phyloP scores from a whole-genome alignment of 2,797 vertebrate genomes.

The Poeciliopsis presidionis region DNA sequence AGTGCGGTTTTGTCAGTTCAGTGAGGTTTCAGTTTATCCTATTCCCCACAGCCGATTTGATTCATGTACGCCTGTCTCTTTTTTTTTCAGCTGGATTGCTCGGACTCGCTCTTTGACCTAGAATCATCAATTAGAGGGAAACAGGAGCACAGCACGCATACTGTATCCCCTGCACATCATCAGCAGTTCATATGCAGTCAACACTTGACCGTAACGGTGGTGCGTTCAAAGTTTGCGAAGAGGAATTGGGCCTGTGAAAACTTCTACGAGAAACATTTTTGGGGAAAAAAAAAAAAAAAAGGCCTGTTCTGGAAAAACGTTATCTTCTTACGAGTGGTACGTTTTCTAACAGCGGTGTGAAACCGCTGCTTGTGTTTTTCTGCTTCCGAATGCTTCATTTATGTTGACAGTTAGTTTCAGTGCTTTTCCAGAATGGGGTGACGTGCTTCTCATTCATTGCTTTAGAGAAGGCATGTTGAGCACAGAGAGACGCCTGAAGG shows the following conservation, averaged over 20 bases:
- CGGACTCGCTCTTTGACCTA: no score
- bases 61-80: neutral
- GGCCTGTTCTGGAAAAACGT: neutral
- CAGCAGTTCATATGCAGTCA: no score
- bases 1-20: no score
- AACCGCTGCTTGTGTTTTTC: neutral
- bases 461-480: neutral
- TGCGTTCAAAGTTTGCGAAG: no score
- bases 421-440: neutral
- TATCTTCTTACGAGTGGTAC: neutral
- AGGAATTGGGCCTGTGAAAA: neutral
- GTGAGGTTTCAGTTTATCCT: neutral
- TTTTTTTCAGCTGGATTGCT: no score
- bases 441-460: neutral
- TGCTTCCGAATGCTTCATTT: neutral
- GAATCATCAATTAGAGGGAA: no score
- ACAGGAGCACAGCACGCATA: no score
- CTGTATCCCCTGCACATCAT: no score
- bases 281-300: neutral
- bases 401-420: neutral
- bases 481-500: neutral
- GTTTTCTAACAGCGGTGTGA: neutral
- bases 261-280: neutral
- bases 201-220: no score
- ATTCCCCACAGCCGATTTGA: neutral